A percentile compares a stretch with the other conserved stretches of the same genome.
These are phyloP conservation scores for Rhyzopertha dominica DNA, from an alignment of 1,140 invertebrate genomes.

Conservation along the genomic window DNA sequence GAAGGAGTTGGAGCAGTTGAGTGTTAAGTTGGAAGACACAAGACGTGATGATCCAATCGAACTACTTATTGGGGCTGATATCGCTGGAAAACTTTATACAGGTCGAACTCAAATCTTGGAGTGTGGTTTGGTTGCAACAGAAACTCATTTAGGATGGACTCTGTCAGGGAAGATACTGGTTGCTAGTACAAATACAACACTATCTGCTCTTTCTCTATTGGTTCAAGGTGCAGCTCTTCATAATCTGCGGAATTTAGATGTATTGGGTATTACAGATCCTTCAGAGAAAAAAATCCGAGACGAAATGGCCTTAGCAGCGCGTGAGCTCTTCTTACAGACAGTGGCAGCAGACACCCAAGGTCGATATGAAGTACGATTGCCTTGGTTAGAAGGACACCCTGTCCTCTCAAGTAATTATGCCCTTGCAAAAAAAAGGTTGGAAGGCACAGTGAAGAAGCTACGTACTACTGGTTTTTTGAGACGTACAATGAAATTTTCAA, in stretches of 20 bases:
- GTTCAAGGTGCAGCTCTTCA: too few species aligned
- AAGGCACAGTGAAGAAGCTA: slow-evolving; percentile 8
- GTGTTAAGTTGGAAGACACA: slow-evolving; percentile 12
- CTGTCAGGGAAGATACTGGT: slow-evolving; percentile 29
- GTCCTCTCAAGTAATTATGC: slow-evolving; percentile 7
- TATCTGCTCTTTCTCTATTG: too few species aligned
- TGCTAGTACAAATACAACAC: not conserved
- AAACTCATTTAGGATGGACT: slow-evolving; percentile 41
- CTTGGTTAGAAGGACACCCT: slow-evolving; percentile 11
- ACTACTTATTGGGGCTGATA: slow-evolving; percentile 17
- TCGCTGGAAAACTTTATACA: slow-evolving; percentile 26
- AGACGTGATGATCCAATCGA: slow-evolving; percentile 4
- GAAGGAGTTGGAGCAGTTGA: slow-evolving; percentile 4
- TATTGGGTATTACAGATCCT: slow-evolving; percentile 17
- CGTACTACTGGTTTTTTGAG: slow-evolving; percentile 1
- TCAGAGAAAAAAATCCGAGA: slow-evolving; percentile 3
- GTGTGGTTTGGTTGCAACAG: slow-evolving; percentile 34
- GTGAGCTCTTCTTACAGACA: slow-evolving; percentile 9
- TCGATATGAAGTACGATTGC: slow-evolving; percentile 13
- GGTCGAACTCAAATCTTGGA: slow-evolving; percentile 24
- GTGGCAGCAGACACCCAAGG: slow-evolving; percentile 4
- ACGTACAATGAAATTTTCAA: slow-evolving; percentile 18
- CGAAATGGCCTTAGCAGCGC: not conserved
- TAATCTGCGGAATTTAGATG: slow-evolving; percentile 12
- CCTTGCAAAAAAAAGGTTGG: slow-evolving; percentile 15